Conservation (phyloP, 2,797 vertebrate genomes). For the Manis crassicaudata region DNA sequence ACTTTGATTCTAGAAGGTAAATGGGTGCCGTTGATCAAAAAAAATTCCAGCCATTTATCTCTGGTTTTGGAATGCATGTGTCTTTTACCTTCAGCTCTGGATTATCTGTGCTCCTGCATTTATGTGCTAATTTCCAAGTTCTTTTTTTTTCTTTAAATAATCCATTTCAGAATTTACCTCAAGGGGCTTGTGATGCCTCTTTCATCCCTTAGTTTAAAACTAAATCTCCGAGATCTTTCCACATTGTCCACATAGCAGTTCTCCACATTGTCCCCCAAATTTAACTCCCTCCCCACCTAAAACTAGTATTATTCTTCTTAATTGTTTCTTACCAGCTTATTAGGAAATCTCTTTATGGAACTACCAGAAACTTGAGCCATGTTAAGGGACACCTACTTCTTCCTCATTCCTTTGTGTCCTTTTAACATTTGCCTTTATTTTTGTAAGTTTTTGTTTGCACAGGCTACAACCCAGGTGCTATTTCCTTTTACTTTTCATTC, state of each 20-base stretch:
- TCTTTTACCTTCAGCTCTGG: conserved; percentile 60
- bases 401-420: not conserved
- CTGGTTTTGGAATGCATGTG: conserved; percentile 50
- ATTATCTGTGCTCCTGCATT: conserved; percentile 44
- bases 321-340: conserved; percentile 1
- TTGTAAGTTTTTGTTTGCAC: conserved; percentile 19
- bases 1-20: conserved; percentile 66
- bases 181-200: not conserved
- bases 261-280: not conserved
- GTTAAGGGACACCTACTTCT: not conserved
- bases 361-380: not conserved
- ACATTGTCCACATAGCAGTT: not conserved
- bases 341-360: not conserved
- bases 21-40: conserved; percentile 56
- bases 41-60: conserved; percentile 52
- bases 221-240: not conserved
- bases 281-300: not conserved
- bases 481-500: not conserved
- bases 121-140: conserved; percentile 43
- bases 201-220: conserved; percentile 34
- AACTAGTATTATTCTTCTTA: not conserved
- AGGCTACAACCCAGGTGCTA: not conserved
- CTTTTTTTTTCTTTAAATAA: not conserved
- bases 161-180: conserved; percentile 46
- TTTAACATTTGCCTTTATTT: conserved; percentile 25